Conservation (phyloP, 2,888 invertebrate genomes). For the Pandemis cinnamomeana region DNA sequence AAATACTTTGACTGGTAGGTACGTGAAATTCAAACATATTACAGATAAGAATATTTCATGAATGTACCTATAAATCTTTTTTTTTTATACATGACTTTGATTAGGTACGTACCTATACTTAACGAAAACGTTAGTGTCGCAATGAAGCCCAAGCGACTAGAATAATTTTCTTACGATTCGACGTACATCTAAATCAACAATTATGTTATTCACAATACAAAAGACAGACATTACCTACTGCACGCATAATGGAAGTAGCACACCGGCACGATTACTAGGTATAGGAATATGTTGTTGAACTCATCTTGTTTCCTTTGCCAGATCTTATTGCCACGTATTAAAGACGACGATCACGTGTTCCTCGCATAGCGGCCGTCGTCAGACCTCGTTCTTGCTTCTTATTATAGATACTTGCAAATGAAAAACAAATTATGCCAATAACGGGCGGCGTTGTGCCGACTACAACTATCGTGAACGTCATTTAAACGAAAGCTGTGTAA, state of each 20-base stretch:
- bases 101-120: not conserved
- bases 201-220: conserved; percentile 18
- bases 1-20: too few relatives aligned
- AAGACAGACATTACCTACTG: conserved; percentile 26
- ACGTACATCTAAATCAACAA: not conserved
- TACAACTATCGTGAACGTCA: not conserved
- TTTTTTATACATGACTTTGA: not conserved
- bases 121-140: not conserved
- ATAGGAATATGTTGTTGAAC: conserved; percentile 32
- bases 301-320: conserved; percentile 17
- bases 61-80: too few relatives aligned
- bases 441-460: not conserved
- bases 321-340: conserved; percentile 21
- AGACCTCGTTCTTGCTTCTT: conserved; percentile 31
- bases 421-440: conserved; percentile 19
- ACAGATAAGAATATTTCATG: too few relatives aligned
- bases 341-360: conserved; percentile 31
- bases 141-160: not conserved
- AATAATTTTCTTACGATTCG: not conserved
- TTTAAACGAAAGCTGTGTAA: not conserved
- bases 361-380: conserved; percentile 21
- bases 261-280: conserved; percentile 24
- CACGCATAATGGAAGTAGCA: conserved; percentile 39
- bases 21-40: too few relatives aligned
- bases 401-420: conserved; percentile 29